Conservation (phyloP, 2,797 vertebrate genomes). For the Perodicticus potto region DNA sequence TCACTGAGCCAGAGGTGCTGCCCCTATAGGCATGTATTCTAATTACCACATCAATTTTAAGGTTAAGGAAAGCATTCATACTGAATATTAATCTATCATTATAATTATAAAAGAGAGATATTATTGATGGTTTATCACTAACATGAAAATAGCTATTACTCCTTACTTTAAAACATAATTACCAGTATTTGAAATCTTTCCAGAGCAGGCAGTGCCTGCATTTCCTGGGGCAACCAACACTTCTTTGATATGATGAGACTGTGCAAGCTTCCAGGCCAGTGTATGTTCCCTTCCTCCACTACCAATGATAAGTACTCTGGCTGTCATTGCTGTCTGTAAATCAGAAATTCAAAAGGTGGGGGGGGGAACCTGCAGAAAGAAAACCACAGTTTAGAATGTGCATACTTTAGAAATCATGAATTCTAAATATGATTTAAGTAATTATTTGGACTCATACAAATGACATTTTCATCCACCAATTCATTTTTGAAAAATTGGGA, state of each 20-base stretch:
- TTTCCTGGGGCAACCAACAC: slow-evolving; percentile 97
- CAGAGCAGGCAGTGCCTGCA: slow-evolving; percentile 92
- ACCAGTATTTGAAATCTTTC: slow-evolving; percentile 93
- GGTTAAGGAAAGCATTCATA: slow-evolving; percentile 19
- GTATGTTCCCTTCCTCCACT: slow-evolving; percentile 95
- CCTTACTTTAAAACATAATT: slow-evolving; percentile 61
- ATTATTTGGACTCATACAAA: not conserved
- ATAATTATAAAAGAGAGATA: not conserved
- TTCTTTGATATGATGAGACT: slow-evolving; percentile 92
- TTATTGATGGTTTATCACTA: not conserved
- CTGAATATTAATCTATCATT: not conserved
- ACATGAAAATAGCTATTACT: not conserved
- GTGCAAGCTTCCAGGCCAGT: slow-evolving; percentile 96
- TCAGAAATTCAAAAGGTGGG: slow-evolving; percentile 61
- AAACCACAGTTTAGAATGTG: slow-evolving; percentile 25
- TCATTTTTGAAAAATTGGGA: not conserved
- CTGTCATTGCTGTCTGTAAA: slow-evolving; percentile 90
- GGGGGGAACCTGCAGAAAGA: slow-evolving; percentile 6
- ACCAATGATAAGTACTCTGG: slow-evolving; percentile 94
- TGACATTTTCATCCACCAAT: not conserved
- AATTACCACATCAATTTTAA: not conserved
- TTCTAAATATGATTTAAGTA: not conserved
- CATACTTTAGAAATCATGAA: not conserved
- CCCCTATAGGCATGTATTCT: not conserved
- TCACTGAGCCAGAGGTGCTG: no score